phyloP scores from a whole-genome alignment of 1,140 invertebrate species.

The Meteorus sp. region DNA sequence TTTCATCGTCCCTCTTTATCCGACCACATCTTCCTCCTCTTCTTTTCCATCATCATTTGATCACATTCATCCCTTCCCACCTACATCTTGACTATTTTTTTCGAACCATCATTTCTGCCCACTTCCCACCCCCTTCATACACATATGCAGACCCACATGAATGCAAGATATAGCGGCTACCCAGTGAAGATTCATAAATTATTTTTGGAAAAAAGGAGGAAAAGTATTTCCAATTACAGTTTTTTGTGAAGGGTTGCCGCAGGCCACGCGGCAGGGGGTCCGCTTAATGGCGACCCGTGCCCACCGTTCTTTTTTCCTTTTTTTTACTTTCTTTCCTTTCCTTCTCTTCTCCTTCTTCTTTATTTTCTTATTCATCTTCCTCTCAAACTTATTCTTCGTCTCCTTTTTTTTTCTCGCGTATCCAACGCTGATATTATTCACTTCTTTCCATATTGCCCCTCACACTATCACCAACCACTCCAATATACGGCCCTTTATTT shows the following conservation, averaged over 20 bases:
- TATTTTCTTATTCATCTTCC: conserved; percentile 8
- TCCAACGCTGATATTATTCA: conserved; percentile 21
- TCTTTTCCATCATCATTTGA: conserved; percentile 15
- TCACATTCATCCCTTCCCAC: conserved; percentile 29
- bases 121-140: conserved; percentile 36
- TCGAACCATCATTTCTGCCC: conserved; percentile 15
- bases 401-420: conserved; percentile 15
- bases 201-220: conserved; percentile 51
- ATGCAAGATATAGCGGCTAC: conserved; percentile 36
- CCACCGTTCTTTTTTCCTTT: conserved; percentile 44
- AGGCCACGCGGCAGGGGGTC: conserved; percentile 58
- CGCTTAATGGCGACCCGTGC: conserved; percentile 59
- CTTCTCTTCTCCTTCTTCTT: conserved; percentile 25
- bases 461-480: conserved; percentile 8
- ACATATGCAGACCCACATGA: conserved; percentile 26
- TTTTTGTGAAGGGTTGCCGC: conserved; percentile 54
- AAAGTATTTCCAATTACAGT: conserved; percentile 55
- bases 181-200: conserved; percentile 51
- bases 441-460: conserved; percentile 4
- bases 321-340: conserved; percentile 12
- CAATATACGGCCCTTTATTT: conserved; percentile 25
- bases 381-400: conserved; percentile 10
- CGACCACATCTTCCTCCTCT: neutral
- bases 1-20: no score
- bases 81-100: conserved; percentile 21